Evolutionary conservation across 2,888 invertebrate genomes (phyloP).

Genomic region (Dyspetes luteomarginatus): DNA sequence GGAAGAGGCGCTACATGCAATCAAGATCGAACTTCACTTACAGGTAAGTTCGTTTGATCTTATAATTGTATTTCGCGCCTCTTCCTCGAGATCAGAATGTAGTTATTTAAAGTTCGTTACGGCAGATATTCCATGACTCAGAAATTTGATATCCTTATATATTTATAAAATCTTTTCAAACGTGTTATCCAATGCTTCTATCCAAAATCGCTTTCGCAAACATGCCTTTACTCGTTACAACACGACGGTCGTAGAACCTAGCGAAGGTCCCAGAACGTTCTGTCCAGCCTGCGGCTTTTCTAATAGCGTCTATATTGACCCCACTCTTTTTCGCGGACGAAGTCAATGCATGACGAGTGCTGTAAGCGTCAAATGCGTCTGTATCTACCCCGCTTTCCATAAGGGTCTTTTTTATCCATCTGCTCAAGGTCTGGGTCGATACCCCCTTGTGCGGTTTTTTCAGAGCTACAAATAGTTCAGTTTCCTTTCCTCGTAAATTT

Average conservation of each 20-base stretch:
- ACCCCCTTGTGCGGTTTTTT: slow-evolving; percentile 41
- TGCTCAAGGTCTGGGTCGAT: slow-evolving; percentile 33
- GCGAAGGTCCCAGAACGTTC: background rate
- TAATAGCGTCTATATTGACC: background rate
- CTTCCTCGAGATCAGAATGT: background rate
- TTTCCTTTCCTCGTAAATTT: slow-evolving; percentile 11
- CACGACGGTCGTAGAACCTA: background rate
- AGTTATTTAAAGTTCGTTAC: background rate
- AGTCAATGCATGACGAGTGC: background rate
- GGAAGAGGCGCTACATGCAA: background rate
- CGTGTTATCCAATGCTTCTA: background rate
- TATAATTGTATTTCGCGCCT: background rate
- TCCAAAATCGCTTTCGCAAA: background rate
- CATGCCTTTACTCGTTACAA: background rate
- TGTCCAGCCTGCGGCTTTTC: background rate
- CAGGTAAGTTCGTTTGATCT: background rate
- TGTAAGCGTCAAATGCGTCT: background rate
- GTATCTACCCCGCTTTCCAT: background rate
- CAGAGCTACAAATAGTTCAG: slow-evolving; percentile 5
- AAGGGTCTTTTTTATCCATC: slow-evolving; percentile 41
- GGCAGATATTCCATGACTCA: background rate
- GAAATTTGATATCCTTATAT: background rate
- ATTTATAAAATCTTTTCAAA: background rate
- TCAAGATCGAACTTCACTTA: background rate
- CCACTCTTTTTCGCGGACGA: background rate